Base-by-base conservation (phyloP, 2,797 vertebrate genomes). In the Garrulus glandarius region DNA sequence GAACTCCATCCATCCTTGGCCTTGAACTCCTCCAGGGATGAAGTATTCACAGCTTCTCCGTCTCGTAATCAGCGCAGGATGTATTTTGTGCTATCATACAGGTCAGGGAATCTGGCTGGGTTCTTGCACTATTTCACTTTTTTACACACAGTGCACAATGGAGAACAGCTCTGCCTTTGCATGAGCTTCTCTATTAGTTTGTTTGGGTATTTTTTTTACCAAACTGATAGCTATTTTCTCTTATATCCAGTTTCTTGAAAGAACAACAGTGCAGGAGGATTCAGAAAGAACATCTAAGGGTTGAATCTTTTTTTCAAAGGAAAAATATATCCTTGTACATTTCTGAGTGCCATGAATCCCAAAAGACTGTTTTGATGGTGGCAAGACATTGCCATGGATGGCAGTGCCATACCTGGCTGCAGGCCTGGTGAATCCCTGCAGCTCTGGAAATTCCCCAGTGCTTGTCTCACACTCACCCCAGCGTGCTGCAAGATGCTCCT, bases 371-470 rank as follows among this genome's bases (percentile, higher is more conserved):
- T 84, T 9, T 26, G 69, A 14, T 17, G 29, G 57, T 43, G 76
- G 71, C 41, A 71, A 56, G 85, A 49, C 16, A 17, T 81, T 75
- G 90, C 82, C 52, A 39, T 30, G 41, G 84, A 71, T 76, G 61
- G 71, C 61, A 78, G 11, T 52, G 67, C 46, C 34, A 12, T 15
- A 60, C 44, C 81, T 64, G 59, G 41, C 83, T 63, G 69, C 68
- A 49, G 65, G 37, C 64, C 43, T 30, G 74, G 78, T 92, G 69
- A 92, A 92, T 95, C 90, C 92, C 80, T 15, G 26, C 80, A 50
- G 44, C 84, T 84, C 60, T 69, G 74, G 78, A 27, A 77, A 53
- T 69, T 94, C 79, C 89, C 41, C 80, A 43, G 64, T 23, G 85
- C 75, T 88, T 50, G 34, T 36, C 26, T 39, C 75, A 64, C 60